Percentiles rank a stretch among this genome's conserved stretches.
These are phyloP conservation scores for Haliclystus octoradiatus DNA, from an alignment of 30 jellyfish, hydroid and myxozoan genomes.

Conservation along the genomic window DNA sequence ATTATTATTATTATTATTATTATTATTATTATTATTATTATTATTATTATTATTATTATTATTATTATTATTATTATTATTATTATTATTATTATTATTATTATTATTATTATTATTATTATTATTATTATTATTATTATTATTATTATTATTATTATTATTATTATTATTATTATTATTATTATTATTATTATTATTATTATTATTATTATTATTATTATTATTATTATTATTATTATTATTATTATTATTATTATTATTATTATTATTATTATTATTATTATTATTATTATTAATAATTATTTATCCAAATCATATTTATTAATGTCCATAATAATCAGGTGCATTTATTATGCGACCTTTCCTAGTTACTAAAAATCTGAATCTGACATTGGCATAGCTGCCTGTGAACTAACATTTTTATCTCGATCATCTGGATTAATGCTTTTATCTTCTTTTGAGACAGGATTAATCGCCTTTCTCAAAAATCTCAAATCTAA, in stretches of 20 bases:
- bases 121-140: neutral
- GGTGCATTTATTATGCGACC: no score
- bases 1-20: conserved; percentile 2
- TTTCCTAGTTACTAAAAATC: no score
- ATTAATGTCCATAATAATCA: no score
- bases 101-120: neutral
- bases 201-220: no score
- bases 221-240: no score
- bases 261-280: neutral
- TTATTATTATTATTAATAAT: neutral
- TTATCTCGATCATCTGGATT: neutral
- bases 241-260: neutral
- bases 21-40: conserved; percentile 3
- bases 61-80: neutral
- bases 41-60: conserved; percentile 2
- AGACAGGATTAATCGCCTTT: no score
- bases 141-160: neutral
- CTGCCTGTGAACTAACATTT: no score
- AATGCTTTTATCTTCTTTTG: neutral
- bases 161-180: neutral
- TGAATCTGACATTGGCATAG: neutral
- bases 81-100: conserved; percentile 2
- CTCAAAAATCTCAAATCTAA: no score
- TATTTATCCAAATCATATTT: no score
- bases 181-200: no score